phyloP scores from a whole-genome alignment of 2,888 invertebrate genomes.

The Mythimna vitellina region DNA sequence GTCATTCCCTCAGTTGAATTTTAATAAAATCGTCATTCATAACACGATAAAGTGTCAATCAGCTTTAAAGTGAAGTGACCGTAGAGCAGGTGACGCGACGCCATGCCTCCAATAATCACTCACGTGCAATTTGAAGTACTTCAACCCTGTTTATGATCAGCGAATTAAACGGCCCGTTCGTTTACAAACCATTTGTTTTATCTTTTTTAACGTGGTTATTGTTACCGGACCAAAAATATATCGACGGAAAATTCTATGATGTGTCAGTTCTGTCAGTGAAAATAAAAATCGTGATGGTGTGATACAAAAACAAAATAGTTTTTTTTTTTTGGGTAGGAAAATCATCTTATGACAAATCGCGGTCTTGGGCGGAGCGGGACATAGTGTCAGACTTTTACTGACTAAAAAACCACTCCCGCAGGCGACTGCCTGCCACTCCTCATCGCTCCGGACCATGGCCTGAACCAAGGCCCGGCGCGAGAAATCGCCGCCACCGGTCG shows the following conservation, averaged over 20 bases:
- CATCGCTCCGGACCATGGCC: no score
- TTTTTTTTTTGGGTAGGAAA: no score
- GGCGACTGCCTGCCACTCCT: no score
- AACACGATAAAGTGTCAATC: slow-evolving; percentile 17
- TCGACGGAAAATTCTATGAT: background rate
- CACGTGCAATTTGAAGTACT: slow-evolving; percentile 35
- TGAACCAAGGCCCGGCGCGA: no score
- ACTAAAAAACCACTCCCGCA: no score
- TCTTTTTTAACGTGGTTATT: slow-evolving; percentile 31
- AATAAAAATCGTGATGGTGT: background rate
- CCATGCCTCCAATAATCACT: slow-evolving; percentile 37
- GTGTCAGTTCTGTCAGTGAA: background rate
- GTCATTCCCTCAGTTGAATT: background rate
- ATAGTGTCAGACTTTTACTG: no score
- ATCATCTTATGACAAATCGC: no score
- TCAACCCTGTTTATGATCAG: slow-evolving; percentile 38
- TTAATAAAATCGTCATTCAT: background rate
- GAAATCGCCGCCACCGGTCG: no score
- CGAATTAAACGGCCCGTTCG: slow-evolving; percentile 52
- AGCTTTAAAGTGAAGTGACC: slow-evolving; percentile 17
- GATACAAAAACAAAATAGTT: no score
- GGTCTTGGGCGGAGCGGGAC: no score
- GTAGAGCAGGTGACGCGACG: slow-evolving; percentile 45
- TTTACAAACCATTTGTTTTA: slow-evolving; percentile 61
- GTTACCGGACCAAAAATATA: background rate